phyloP scores from a whole-genome alignment of 2,113 vertebrate genomes.

The Ornithorhynchus anatinus region DNA sequence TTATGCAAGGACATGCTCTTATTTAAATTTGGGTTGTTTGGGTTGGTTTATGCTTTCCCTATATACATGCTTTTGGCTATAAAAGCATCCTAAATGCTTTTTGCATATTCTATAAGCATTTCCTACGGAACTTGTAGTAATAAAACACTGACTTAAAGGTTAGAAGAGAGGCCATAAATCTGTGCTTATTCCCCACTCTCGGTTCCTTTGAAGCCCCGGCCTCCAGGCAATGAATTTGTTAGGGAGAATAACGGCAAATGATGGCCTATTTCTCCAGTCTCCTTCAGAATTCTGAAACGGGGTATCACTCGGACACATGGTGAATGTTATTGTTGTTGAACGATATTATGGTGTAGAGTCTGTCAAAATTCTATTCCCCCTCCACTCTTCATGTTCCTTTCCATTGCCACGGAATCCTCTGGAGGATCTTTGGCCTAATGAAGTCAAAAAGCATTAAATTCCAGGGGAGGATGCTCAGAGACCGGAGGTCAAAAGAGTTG shows the following conservation, averaged over 20 bases:
- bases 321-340: constrained; percentile 11
- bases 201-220: neutral
- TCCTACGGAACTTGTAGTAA: constrained; percentile 39
- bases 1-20: constrained; percentile 23
- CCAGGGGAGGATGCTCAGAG: no score
- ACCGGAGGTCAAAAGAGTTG: no score
- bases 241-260: constrained; percentile 15
- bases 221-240: constrained; percentile 32
- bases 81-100: constrained; percentile 39
- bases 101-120: constrained; percentile 40
- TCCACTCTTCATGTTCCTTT: constrained; percentile 1
- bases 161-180: constrained; percentile 42
- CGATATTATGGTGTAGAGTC: neutral
- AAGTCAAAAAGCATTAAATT: neutral
- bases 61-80: neutral
- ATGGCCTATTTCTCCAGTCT: neutral
- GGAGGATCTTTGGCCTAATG: neutral
- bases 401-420: neutral
- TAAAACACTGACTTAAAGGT: constrained; percentile 49
- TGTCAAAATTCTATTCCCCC: constrained; percentile 16
- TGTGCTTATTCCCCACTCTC: constrained; percentile 7
- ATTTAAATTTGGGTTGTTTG: constrained; percentile 47
- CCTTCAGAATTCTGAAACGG: constrained; percentile 4
- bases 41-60: constrained; percentile 41
- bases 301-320: neutral